Conservation (phyloP, 2,888 invertebrate species). For the Micoletzkya japonica region DNA sequence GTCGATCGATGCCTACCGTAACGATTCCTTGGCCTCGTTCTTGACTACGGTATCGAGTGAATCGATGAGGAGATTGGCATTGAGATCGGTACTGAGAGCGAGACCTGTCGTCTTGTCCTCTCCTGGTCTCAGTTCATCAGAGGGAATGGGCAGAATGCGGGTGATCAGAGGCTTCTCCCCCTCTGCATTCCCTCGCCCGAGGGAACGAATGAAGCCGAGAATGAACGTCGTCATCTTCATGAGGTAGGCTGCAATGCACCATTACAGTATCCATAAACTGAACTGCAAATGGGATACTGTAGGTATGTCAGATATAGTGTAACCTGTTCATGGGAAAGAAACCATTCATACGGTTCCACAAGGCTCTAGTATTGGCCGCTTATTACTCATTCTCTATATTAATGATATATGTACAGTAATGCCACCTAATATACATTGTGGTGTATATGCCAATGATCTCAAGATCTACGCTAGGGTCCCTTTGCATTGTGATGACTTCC, state of each 20-base stretch:
- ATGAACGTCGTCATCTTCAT: conserved; percentile 68
- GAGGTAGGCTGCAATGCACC: conserved; percentile 40
- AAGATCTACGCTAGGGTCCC: no score
- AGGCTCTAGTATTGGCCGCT: no score
- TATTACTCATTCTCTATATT: no score
- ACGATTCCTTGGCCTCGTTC: conserved; percentile 17
- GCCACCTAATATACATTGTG: no score
- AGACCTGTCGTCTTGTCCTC: conserved; percentile 15
- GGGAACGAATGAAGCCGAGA: conserved; percentile 84
- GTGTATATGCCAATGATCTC: no score
- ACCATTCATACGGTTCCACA: no score
- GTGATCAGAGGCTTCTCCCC: conserved; percentile 79
- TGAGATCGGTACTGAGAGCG: conserved; percentile 41
- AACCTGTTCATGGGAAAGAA: no score
- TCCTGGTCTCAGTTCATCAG: conserved; percentile 25
- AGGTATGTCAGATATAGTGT: no score
- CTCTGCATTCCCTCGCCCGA: conserved; percentile 80
- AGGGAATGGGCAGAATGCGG: conserved; percentile 80
- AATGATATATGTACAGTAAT: no score
- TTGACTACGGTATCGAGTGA: background rate
- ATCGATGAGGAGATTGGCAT: conserved; percentile 8
- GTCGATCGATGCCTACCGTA: background rate
- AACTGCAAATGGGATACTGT: no score
- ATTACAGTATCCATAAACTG: no score
- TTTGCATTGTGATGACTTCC: no score